Evolutionary conservation across 2,797 vertebrate species (phyloP), one percentile per base, ranked within the genome.

Genomic region (Mormyrops attenuatus): DNA sequence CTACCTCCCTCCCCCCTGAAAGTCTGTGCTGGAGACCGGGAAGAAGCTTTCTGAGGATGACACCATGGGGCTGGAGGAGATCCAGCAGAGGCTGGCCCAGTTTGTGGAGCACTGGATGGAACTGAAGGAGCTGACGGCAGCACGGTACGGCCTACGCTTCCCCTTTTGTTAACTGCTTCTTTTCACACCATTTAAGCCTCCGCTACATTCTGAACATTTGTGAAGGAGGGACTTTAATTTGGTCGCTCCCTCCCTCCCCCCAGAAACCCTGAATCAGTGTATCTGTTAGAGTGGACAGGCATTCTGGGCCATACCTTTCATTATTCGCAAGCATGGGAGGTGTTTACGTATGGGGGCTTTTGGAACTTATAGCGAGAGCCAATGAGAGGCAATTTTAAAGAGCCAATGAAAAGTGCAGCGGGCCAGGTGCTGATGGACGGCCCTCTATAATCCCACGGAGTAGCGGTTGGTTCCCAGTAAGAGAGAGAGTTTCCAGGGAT

Each of bases 21-120:
- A 99, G 99, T 98, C 98, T 5, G 98, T 99, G 91, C 94, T 98
- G 91, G 99, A 99, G 91, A 98, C 97, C 0, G 99, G 99, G 15
- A 99, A 96, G 95, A 99, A 98, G 93, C 96, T 99, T 91, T 98
- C 97, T 0, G 98, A 99, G 57, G 98, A 99, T 92, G 99, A 99
- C 94, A 99, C 98, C 53, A 98, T 99, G 0, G 98, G 99, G 4
- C 98, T 99, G 93, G 98, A 99, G 88, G 99, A 99, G 95, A 99
- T 99, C 91, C 97, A 98, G 95, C 98, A 98, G 95, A 96, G 98
- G 34, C 95, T 99, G 91, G 96, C 97, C 5, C 98, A 99, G 95
- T 99, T 99, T 91, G 96, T 98, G 89, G 98, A 99, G 91, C 99
- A 99, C 94, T 99, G 99, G 98, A 97, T 96, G 91, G 99, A 99